Conservation (phyloP, 2,888 invertebrate species). For the Cheilosia impressa region DNA sequence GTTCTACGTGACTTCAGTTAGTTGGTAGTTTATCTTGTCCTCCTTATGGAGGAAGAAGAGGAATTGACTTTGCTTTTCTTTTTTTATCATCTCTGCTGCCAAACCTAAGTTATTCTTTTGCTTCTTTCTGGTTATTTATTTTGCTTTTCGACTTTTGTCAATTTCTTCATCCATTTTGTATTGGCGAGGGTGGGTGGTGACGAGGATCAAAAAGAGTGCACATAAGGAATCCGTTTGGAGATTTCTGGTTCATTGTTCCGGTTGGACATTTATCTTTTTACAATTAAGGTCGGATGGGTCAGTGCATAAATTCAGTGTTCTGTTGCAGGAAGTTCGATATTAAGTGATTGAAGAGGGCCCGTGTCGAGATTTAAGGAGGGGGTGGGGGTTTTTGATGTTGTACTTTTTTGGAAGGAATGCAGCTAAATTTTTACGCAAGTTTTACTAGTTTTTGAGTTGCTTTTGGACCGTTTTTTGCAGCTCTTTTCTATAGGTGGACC, state of each 20-base stretch:
- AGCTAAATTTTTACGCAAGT: too few species aligned
- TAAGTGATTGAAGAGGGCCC: conserved; percentile 16
- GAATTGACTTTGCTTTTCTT: conserved; percentile 21
- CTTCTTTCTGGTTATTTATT: conserved; percentile 36
- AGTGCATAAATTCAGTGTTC: conserved; percentile 49
- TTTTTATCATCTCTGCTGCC: conserved; percentile 1
- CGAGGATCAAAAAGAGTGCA: conserved; percentile 54
- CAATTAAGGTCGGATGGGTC: conserved; percentile 59
- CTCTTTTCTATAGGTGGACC: too few species aligned
- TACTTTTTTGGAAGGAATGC: not conserved
- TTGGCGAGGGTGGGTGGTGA: conserved; percentile 1
- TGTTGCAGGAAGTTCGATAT: not conserved
- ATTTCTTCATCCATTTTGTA: conserved; percentile 64
- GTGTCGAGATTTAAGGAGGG: not conserved
- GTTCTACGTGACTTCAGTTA: conserved; percentile 74
- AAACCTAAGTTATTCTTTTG: conserved; percentile 46
- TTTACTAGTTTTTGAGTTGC: too few species aligned
- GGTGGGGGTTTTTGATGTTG: not conserved
- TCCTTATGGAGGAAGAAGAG: conserved; percentile 21
- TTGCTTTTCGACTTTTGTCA: conserved; percentile 61
- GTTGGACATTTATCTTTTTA: conserved; percentile 59
- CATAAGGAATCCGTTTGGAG: conserved; percentile 35
- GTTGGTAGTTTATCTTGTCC: conserved; percentile 72
- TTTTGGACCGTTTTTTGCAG: too few species aligned
- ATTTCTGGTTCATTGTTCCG: conserved; percentile 49